Base-by-base conservation (phyloP, 2,888 invertebrate genomes). In the Sarcophaga rosellei region DNA sequence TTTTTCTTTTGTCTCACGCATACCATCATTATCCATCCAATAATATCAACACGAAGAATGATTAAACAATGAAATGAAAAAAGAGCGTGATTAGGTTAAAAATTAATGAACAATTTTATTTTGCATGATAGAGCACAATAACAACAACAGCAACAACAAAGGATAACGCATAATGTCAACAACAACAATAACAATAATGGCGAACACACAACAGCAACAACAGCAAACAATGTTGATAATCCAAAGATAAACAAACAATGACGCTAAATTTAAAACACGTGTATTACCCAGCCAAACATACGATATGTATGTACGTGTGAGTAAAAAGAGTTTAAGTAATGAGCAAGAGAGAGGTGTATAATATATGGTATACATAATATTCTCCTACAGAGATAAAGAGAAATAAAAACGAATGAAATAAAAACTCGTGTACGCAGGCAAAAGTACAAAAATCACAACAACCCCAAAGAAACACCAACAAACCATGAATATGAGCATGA, bases 51-150 rank as follows among this genome's bases (percentile, higher is more conserved):
- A 63, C 66, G 66, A 68, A 78, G 62, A 25, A 57, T 78, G 63
- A 65, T 23, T 74, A 11, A 66, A 57, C 0, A n/a, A 53, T 44
- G n/a, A 69, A 17, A 65, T 35, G n/a, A 4, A 57, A 44, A 68
- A 75, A 69, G 63, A 25, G 21, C 84, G 63, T 70, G 74, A 75
- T 78, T 72, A 72, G 77, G 84, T 84, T 81, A 86, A 78, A 84
- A 78, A 81, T 84, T 81, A 84, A 81, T 86, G 70, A 78, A 75
- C 59, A 68, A 76, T 75, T 84, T 78, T 57, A 86, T 77, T 83
- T 77, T 77, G 66, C 70, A 82, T 82, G 72, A 72, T 53, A 45
- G 69, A 80, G 59, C 78, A 83, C 20, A 25, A 69, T 47, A 53
- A 12, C 20, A 15, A 47, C 20, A 5, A 59, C 17, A 83, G 66